These are phyloP conservation scores for Rhagophthalmus giganteus DNA, from an alignment of 2,888 invertebrate species.

Conservation along the genomic window DNA sequence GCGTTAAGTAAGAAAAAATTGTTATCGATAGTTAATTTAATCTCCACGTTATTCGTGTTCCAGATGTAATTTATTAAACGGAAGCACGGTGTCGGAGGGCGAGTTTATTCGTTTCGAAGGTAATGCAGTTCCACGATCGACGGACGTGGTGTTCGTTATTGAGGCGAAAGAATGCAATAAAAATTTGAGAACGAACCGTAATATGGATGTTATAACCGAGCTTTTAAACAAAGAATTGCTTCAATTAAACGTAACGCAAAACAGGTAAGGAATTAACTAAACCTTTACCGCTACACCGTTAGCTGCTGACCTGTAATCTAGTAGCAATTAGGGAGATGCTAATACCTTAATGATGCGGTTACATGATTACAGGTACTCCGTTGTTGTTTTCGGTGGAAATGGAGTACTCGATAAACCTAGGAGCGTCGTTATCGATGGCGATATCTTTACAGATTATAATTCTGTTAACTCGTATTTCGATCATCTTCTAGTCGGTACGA, in stretches of 20 bases:
- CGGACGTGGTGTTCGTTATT: constrained; percentile 86
- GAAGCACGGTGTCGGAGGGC: constrained; percentile 73
- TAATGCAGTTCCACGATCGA: constrained; percentile 64
- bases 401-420: constrained; percentile 73
- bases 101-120: constrained; percentile 69
- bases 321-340: too few relatives aligned
- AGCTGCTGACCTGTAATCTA: too few relatives aligned
- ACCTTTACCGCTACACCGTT: too few relatives aligned
- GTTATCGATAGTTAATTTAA: constrained; percentile 2
- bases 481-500: constrained; percentile 67
- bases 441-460: constrained; percentile 67
- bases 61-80: constrained; percentile 72
- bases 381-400: constrained; percentile 74
- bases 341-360: too few relatives aligned
- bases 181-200: constrained; percentile 66
- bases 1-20: constrained; percentile 72
- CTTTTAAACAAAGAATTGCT: constrained; percentile 71
- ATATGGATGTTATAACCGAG: constrained; percentile 69
- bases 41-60: too few relatives aligned
- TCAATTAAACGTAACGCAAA: constrained; percentile 64
- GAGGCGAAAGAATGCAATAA: constrained; percentile 85
- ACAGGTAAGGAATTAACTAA: constrained; percentile 58
- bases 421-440: constrained; percentile 61
- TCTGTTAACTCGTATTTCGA: constrained; percentile 70
- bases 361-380: constrained; percentile 73